Percentiles rank a stretch among this genome's conserved stretches.
Evolutionary conservation across 1,140 invertebrate species (phyloP).

Genomic region (Pogonus chalceus): DNA sequence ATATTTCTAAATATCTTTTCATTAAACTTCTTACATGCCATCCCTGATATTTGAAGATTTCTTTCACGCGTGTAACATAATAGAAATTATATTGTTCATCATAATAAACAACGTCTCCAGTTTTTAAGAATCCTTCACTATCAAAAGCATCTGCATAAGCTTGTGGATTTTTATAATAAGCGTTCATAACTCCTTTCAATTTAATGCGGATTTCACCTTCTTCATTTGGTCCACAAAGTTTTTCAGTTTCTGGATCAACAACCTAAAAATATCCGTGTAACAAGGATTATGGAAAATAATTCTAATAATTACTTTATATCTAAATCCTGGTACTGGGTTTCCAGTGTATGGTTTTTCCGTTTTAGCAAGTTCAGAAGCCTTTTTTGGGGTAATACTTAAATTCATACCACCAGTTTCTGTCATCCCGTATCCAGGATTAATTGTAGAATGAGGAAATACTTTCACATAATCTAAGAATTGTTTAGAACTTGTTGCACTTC

Average conservation of each 20-base stretch:
- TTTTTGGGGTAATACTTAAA: too few relatives aligned
- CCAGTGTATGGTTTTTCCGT: background rate
- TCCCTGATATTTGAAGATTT: constrained; percentile 57
- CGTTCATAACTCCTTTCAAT: constrained; percentile 41
- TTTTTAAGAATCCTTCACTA: too few relatives aligned
- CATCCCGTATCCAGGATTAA: too few relatives aligned
- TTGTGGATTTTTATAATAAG: constrained; percentile 19
- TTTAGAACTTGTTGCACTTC: too few relatives aligned
- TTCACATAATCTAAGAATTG: too few relatives aligned
- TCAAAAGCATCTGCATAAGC: constrained; percentile 31
- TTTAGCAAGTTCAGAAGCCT: too few relatives aligned
- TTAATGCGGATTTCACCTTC: constrained; percentile 56
- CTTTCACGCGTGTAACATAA: constrained; percentile 64
- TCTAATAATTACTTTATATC: background rate
- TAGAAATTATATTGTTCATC: constrained; percentile 53
- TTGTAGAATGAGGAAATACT: too few relatives aligned
- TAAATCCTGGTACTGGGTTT: background rate
- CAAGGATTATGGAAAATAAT: background rate
- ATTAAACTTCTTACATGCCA: constrained; percentile 20
- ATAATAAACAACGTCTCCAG: constrained; percentile 60
- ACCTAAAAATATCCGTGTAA: constrained; percentile 37
- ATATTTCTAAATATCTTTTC: background rate
- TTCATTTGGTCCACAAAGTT: constrained; percentile 44
- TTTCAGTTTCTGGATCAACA: constrained; percentile 49
- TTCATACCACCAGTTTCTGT: too few relatives aligned